These are phyloP conservation scores for Sphyrna mokarran DNA, from an alignment of 2,113 vertebrate genomes.

Conservation along the genomic window DNA sequence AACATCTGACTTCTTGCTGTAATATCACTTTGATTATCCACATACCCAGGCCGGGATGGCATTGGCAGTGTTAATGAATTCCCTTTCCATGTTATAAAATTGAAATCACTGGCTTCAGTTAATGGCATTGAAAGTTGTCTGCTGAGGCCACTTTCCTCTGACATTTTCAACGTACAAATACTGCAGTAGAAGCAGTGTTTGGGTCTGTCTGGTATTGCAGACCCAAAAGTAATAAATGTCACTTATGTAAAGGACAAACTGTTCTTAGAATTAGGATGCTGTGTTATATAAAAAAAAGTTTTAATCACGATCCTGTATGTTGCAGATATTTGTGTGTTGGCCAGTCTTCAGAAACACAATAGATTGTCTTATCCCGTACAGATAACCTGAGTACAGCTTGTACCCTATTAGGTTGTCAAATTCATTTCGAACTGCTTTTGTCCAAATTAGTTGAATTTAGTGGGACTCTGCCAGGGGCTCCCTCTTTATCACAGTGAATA, in stretches of 20 bases:
- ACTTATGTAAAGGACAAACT: background rate
- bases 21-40: background rate
- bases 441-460: background rate
- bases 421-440: background rate
- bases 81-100: background rate
- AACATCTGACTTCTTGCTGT: background rate
- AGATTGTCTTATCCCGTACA: background rate
- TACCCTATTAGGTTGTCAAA: background rate
- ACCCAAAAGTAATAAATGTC: background rate
- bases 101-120: background rate
- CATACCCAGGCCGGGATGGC: background rate
- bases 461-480: background rate
- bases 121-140: background rate
- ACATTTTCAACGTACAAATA: background rate
- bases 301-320: background rate
- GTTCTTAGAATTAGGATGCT: background rate
- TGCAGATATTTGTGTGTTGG: background rate
- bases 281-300: background rate
- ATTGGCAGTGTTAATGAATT: background rate
- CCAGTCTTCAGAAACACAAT: background rate
- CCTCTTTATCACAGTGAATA: background rate
- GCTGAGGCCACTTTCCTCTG: background rate
- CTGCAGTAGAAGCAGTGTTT: background rate
- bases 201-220: background rate
- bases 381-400: background rate